Evolutionary conservation across 2,797 vertebrate species (phyloP).

Genomic region (Graptemys geographica): DNA sequence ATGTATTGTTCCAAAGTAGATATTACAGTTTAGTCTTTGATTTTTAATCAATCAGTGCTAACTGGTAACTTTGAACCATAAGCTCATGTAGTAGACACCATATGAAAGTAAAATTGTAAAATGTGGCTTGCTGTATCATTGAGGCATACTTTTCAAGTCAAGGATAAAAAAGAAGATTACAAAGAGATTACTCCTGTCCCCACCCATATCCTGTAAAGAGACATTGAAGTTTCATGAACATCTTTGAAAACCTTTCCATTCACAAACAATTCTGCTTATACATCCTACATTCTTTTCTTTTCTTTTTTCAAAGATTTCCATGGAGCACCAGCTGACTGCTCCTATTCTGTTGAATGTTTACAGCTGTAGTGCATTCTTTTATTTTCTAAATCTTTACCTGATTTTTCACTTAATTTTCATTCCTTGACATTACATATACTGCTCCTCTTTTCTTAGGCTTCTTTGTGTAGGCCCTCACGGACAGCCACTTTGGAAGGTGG

Average conservation of each 20-base stretch:
- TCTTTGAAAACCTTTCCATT: conserved; percentile 22
- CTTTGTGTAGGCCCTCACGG: conserved; percentile 22
- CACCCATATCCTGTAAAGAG: neutral
- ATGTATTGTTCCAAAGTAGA: neutral
- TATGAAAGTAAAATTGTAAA: neutral
- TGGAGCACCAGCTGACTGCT: neutral
- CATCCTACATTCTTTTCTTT: neutral
- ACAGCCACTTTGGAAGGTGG: conserved; percentile 35
- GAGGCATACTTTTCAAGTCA: conserved; percentile 9
- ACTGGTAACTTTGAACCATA: neutral
- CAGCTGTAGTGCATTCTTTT: neutral
- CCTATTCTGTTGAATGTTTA: conserved; percentile 5
- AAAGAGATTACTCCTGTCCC: neutral
- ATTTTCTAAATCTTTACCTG: neutral
- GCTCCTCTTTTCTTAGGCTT: conserved; percentile 25
- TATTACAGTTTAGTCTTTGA: neutral
- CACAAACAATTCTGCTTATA: neutral
- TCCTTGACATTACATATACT: conserved; percentile 8
- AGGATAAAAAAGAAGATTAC: neutral
- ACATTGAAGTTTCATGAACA: neutral
- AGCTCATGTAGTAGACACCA: neutral
- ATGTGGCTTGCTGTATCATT: neutral
- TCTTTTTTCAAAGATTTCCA: neutral
- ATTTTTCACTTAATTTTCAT: neutral
- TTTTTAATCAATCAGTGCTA: neutral